Evolutionary conservation across 2,888 invertebrate species (phyloP), one percentile per base, ranked within the genome.

Genomic region (Empis livida): DNA sequence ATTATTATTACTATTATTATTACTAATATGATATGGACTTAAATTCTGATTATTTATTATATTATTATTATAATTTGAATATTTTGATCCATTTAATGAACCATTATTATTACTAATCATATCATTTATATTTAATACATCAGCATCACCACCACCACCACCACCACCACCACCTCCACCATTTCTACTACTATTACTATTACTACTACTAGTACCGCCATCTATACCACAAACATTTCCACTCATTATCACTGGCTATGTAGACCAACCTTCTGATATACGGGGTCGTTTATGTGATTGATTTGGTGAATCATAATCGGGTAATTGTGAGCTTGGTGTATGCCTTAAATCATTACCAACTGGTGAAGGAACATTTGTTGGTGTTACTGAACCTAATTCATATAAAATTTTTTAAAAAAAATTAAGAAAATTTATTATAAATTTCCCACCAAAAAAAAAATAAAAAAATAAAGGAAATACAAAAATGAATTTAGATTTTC

Each of bases 261-360:
- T 86, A 70, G 85, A 81, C 93, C 94, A 94, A 52, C 85, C 84
- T 66, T 93, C 93, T 47, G 79, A 77, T 65, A 93, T 81, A 70
- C 93, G 82, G 61, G 88, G 82, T 66, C 92, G 80, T 73, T 94
- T 94, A 70, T 84, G 64, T 14, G 57, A 56, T 54, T 62, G 65
- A 57, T 65, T 68, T 43, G 68, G 65, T 42, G 66, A 73, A 64
- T 82, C 82, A 58, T 82, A 82, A 56, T 82, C 79, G 54, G 71
- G 70, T 54, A 72, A 56, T 53, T 64, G 64, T 54, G 62, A 58
- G 47, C 58, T 42, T 55, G 60, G 27, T 46, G 55, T 60, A 51
- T 76, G 66, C 23, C 72, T 66, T 51, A 71, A 63, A 52, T 73
- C 79, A 37, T 74, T 75, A 32, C 64, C 76, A 14, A 52, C 73